Base-by-base conservation (phyloP, 2,797 vertebrate species). In the Okamejei kenojei region DNA sequence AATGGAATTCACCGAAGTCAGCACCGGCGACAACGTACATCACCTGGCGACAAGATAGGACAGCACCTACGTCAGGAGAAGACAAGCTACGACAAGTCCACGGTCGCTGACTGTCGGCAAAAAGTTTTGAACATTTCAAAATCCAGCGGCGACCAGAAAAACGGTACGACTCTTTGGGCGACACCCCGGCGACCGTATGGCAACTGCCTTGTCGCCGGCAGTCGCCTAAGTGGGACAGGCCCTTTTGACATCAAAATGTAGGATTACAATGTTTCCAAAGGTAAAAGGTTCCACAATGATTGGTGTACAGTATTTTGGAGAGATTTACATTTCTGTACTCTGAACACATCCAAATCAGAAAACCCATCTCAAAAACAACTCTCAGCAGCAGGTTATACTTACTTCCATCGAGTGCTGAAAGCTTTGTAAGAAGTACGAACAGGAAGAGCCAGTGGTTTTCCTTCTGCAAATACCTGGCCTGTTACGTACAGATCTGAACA, bases 391-490 rank as follows among this genome's bases (percentile, higher is more conserved):
- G 32, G 63, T 19, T 21, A 68, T 74, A 97, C 98, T 98, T 96
- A 99, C 98, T 99, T 99, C 99, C 99, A 99, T 35, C 99, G 97
- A 68, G 98, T 99, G 96, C 98, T 99, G 96, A 99, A 99, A 0
- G 99, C 98, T 95, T 99, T 99, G 95, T 99, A 99, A 0, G 99
- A 98, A 21, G 99, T 99, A 94, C 98, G 98, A 88, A 99, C 98
- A 0, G 98, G 98, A 93, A 99, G 96, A 1, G 98, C 99, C 10
- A 99, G 96, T 78, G 99, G 98, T 29, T 99, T 99, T 10, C 99
- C 99, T 95, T 99, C 99, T 15, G 98, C 98, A 94, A 99, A 99
- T 95, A 99, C 99, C 95, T 99, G 98, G 94, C 98, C 99, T 93
- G 99, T 99, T 93, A 99, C 99, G 58, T 99, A 99, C 45, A 99